Evolutionary conservation across 2,888 invertebrate species (phyloP), one percentile per base, ranked within the genome.

Genomic region (Ophion slaviceki): DNA sequence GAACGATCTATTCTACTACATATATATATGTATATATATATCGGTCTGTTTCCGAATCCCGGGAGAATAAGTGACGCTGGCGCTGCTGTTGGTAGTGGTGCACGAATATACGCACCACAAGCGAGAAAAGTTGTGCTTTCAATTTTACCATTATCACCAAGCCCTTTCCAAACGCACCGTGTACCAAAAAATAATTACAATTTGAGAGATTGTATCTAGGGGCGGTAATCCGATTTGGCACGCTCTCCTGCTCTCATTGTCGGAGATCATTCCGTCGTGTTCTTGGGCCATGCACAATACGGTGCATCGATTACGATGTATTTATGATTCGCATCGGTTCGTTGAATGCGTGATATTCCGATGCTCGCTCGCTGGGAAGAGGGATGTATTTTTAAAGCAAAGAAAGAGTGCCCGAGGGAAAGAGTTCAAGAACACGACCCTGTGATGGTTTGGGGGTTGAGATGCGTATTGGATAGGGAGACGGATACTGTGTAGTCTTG

Each of bases 111-210:
- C 36, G 70, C 14, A 47, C 28, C n/a, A 61, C 47, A 79, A 47
- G 14, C 59, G 75, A 76, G 82, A 64, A 82, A 82, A 82, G 76
- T 76, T 76, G 76, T 36, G 74, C 75, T 75, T 81, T 81, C 75
- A 70, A 81, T 61, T 47, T 17, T 36, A 66, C 32, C 28, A 32
- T n/a, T n/a, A 14, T 14, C 45, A 28, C 64, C 66, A 57, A 62
- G 24, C 66, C 59, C 36, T 61, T 77, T 72, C 64, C 40, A 57
- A 47, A 82, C n/a, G 72, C 61, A 64, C 32, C 64, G 67, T 61
- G 66, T 57, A 74, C 67, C 45, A 72, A 72, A 82, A 71, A 78
- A 78, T 78, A 82, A 82, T 72, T 82, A 72, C 72, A 77, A 59
- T 77, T 72, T 66, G 17, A 66, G 82, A 72, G 70, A 77, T 82